Evolutionary conservation across 1,140 invertebrate genomes (phyloP).

Genomic region (Zaprionus capensis): DNA sequence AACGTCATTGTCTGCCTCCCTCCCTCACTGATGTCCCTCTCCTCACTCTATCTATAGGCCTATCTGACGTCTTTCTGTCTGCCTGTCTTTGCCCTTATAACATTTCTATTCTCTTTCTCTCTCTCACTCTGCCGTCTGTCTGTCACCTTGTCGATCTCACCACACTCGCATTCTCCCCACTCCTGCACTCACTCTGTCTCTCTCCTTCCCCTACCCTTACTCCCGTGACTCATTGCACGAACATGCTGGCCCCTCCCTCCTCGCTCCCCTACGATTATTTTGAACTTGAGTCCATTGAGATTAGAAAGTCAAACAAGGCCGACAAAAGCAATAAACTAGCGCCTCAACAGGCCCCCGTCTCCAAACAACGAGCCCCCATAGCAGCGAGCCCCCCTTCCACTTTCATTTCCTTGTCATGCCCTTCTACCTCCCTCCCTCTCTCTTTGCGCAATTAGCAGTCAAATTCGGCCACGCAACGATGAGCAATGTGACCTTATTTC

Average conservation of each 20-base stretch:
- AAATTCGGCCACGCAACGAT: constrained; percentile 3
- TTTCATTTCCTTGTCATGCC: background rate
- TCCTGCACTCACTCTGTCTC: too few relatives aligned
- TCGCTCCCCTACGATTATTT: background rate
- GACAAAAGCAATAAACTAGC: background rate
- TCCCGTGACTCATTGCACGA: constrained; percentile 17
- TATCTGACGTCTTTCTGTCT: constrained; percentile 1
- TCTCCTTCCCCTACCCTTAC: too few relatives aligned
- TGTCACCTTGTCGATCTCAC: background rate
- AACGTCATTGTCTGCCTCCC: background rate
- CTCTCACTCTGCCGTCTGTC: background rate
- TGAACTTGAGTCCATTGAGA: constrained; percentile 9
- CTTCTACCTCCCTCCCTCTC: background rate
- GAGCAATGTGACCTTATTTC: constrained; percentile 4
- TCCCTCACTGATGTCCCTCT: background rate
- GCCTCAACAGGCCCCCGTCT: background rate
- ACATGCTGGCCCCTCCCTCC: background rate
- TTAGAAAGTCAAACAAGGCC: constrained; percentile 12
- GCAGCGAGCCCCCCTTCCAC: background rate
- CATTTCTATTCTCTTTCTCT: background rate
- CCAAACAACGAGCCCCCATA: background rate
- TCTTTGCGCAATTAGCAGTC: background rate
- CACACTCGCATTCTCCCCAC: background rate
- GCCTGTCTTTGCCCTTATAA: background rate
- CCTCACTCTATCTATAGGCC: background rate